phyloP scores from a whole-genome alignment of 2,888 invertebrate genomes.

The Drosophila greeni region DNA sequence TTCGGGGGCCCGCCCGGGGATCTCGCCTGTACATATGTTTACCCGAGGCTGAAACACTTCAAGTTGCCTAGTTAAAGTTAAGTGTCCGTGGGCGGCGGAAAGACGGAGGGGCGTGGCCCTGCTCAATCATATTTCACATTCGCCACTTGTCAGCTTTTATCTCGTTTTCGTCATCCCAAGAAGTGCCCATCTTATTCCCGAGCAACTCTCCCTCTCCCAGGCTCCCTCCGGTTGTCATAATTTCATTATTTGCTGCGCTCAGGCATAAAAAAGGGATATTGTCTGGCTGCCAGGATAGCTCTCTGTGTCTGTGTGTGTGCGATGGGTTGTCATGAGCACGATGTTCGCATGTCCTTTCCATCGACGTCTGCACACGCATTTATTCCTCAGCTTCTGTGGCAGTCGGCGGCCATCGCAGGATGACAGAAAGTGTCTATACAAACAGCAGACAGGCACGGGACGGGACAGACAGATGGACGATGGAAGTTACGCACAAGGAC shows the following conservation, averaged over 20 bases:
- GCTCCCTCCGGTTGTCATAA: conserved; percentile 49
- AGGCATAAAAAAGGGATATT: conserved; percentile 71
- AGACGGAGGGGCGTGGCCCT: conserved; percentile 39
- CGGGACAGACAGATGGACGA: conserved; percentile 34
- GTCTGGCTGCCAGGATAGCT: conserved; percentile 32
- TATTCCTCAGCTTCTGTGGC: conserved; percentile 48
- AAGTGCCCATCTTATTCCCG: conserved; percentile 36
- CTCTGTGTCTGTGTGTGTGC: conserved; percentile 4
- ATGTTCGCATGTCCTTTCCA: conserved; percentile 42
- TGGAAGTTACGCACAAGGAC: conserved; percentile 25
- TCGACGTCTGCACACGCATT: conserved; percentile 59
- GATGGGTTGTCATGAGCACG: conserved; percentile 36
- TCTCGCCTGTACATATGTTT: conserved; percentile 47
- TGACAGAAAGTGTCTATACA: conserved; percentile 69
- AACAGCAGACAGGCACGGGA: conserved; percentile 53
- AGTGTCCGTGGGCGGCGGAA: conserved; percentile 15
- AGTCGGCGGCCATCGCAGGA: conserved; percentile 35
- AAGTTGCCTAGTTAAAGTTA: conserved; percentile 50
- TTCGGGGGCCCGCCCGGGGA: conserved; percentile 38
- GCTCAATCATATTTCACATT: conserved; percentile 53
- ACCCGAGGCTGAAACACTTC: conserved; percentile 62
- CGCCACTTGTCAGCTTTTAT: conserved; percentile 68
- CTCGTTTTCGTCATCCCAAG: conserved; percentile 42
- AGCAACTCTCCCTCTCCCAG: not conserved
- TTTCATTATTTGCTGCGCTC: conserved; percentile 69